A percentile compares a stretch with the other conserved stretches of the same genome.
These are phyloP conservation scores for Telenomus remus DNA, from an alignment of 1,140 invertebrate genomes.

Conservation along the genomic window DNA sequence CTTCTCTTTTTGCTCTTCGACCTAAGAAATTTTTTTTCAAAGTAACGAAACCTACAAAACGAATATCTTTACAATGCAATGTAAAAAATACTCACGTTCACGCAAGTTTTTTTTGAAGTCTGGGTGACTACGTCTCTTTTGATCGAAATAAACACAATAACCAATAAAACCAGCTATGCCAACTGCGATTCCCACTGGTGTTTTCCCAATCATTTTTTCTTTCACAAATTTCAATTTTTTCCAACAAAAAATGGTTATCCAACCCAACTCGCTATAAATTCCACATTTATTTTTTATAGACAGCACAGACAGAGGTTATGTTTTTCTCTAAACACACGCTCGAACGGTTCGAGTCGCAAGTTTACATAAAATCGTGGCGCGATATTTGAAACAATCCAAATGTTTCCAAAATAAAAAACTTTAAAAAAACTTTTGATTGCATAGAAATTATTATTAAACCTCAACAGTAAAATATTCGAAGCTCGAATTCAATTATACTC, in stretches of 20 bases:
- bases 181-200: background rate
- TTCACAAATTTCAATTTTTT: background rate
- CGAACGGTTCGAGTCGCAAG: no score
- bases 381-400: no score
- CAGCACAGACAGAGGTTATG: no score
- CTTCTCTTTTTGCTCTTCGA: background rate
- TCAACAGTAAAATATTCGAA: background rate
- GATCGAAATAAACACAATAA: slow-evolving; percentile 3
- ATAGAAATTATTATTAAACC: no score
- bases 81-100: background rate
- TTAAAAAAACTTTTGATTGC: no score
- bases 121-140: background rate
- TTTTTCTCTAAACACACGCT: no score
- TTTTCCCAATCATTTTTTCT: background rate
- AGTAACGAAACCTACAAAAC: no score
- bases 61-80: background rate
- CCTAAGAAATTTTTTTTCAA: background rate
- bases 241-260: background rate
- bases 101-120: slow-evolving; percentile 1
- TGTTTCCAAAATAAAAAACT: no score
- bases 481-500: background rate
- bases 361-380: no score
- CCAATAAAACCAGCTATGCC: slow-evolving; percentile 1
- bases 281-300: no score
- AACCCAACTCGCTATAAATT: no score